These are phyloP conservation scores for Araneus ventricosus DNA, from an alignment of 1,140 invertebrate genomes.

Conservation along the genomic window DNA sequence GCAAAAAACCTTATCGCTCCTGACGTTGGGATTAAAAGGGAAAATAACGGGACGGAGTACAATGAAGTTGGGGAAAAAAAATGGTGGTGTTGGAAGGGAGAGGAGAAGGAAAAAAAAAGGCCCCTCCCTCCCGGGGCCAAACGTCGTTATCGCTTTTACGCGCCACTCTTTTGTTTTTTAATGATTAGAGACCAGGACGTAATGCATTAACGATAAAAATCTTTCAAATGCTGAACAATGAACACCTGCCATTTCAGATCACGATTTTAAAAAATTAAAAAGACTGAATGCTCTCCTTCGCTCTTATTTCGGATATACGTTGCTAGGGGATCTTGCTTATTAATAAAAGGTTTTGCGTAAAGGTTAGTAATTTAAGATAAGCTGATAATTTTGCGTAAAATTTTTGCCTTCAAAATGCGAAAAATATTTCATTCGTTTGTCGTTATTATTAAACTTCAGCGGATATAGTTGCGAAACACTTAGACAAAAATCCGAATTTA, in stretches of 20 bases:
- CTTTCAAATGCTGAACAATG: slow-evolving; percentile 56
- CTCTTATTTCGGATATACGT: too few species aligned
- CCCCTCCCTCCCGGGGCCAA: slow-evolving; percentile 53
- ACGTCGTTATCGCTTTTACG: slow-evolving; percentile 74
- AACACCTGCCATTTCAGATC: slow-evolving; percentile 51
- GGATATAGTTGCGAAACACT: too few species aligned
- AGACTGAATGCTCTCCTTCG: too few species aligned
- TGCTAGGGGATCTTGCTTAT: too few species aligned
- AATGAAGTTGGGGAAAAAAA: slow-evolving; percentile 12
- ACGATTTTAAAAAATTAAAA: neutral
- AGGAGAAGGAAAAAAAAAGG: slow-evolving; percentile 38
- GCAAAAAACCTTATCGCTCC: slow-evolving; percentile 65
- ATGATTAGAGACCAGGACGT: slow-evolving; percentile 70
- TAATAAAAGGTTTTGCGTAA: too few species aligned
- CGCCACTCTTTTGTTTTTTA: slow-evolving; percentile 69
- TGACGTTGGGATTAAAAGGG: slow-evolving; percentile 73
- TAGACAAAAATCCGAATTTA: too few species aligned
- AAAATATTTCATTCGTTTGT: too few species aligned
- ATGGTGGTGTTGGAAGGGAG: neutral
- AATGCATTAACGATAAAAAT: slow-evolving; percentile 71
- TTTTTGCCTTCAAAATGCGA: too few species aligned
- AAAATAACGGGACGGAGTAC: slow-evolving; percentile 47
- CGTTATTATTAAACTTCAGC: too few species aligned
- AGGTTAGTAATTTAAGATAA: too few species aligned
- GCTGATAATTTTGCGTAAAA: too few species aligned